Evolutionary conservation across 2,113 vertebrate species (phyloP).

Genomic region (Fukomys damarensis): DNA sequence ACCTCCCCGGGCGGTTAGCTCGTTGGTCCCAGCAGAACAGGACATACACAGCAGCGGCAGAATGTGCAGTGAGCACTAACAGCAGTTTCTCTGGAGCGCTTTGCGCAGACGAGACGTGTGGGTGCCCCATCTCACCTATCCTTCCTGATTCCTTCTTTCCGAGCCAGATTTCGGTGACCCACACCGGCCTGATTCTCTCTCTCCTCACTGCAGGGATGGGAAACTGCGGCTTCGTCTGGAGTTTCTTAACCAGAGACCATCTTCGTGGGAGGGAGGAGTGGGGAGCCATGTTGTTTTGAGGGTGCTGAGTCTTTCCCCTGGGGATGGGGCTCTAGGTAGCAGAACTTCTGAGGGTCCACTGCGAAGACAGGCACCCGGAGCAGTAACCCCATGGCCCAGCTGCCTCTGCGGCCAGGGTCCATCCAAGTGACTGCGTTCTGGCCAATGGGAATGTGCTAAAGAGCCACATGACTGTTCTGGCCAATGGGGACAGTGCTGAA

Average conservation of each 20-base stretch:
- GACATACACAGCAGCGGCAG: slow-evolving; percentile 14
- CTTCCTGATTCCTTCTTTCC: slow-evolving; percentile 76
- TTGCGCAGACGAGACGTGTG: slow-evolving; percentile 75
- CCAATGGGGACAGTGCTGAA: neutral
- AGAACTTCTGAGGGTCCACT: neutral
- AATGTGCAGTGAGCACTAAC: slow-evolving; percentile 73
- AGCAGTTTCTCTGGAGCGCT: slow-evolving; percentile 69
- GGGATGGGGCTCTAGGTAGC: neutral
- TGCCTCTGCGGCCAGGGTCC: neutral
- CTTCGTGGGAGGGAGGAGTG: neutral
- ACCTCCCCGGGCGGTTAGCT: slow-evolving; percentile 17
- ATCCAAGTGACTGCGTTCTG: neutral
- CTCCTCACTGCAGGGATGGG: neutral
- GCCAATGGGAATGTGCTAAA: neutral
- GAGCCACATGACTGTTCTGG: neutral
- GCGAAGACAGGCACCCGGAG: neutral
- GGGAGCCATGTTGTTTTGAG: neutral
- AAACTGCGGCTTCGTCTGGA: neutral
- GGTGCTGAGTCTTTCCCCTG: neutral
- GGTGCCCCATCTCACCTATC: slow-evolving; percentile 79
- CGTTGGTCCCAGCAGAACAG: neutral
- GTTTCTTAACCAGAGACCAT: neutral
- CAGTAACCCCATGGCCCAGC: neutral
- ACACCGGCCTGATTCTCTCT: neutral
- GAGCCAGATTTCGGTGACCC: neutral